Percentiles rank a stretch among this genome's conserved stretches.
phyloP scores from a whole-genome alignment of 2,113 vertebrate species.

The Ia io region DNA sequence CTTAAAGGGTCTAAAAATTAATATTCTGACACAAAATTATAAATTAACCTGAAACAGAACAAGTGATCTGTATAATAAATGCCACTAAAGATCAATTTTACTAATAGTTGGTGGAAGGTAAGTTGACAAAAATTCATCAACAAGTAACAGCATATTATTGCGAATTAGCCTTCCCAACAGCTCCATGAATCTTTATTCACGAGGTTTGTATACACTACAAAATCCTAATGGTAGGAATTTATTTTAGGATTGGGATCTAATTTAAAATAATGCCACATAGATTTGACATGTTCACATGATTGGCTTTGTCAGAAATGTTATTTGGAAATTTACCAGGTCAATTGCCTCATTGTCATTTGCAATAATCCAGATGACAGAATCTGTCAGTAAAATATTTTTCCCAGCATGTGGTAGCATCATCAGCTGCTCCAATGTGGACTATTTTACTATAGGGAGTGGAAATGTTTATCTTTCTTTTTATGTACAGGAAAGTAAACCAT shows the following conservation, averaged over 20 bases:
- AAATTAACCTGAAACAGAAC: background rate
- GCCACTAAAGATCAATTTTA: background rate
- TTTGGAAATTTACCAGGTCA: background rate
- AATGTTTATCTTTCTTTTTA: background rate
- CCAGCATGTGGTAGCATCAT: background rate
- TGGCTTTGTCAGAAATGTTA: background rate
- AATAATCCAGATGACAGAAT: slow-evolving; percentile 23
- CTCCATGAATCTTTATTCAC: slow-evolving; percentile 20
- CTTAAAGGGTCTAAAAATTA: background rate
- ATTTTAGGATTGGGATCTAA: background rate
- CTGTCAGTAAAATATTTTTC: background rate
- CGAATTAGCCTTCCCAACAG: background rate
- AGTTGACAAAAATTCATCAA: slow-evolving; percentile 29
- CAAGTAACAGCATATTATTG: background rate
- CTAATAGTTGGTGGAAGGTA: slow-evolving; percentile 22
- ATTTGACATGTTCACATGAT: background rate
- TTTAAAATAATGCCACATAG: background rate
- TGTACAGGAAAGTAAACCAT: background rate
- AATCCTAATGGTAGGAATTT: background rate
- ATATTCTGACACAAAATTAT: slow-evolving; percentile 22
- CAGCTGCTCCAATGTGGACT: background rate
- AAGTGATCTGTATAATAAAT: background rate
- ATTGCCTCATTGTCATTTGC: background rate
- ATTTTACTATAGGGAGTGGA: background rate
- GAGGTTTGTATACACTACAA: background rate